phyloP scores from a whole-genome alignment of 2,797 vertebrate genomes.

The Tragopan temminckii region DNA sequence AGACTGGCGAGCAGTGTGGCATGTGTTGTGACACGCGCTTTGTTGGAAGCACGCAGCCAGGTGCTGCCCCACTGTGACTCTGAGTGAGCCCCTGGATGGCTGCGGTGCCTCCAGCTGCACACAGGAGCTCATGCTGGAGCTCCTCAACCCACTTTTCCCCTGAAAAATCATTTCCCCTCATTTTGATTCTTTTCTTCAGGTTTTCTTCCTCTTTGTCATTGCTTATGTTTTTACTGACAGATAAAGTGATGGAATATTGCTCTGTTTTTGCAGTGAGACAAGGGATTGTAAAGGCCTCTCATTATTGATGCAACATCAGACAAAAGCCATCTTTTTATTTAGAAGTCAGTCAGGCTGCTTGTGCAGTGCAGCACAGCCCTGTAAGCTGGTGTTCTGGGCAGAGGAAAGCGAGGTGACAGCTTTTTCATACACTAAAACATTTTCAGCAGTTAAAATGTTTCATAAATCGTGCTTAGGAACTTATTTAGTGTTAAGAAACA shows the following conservation, averaged over 20 bases:
- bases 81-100: background rate
- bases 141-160: rapidly evolving
- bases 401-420: background rate
- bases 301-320: background rate
- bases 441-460: background rate
- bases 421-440: background rate
- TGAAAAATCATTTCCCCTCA: background rate
- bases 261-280: background rate
- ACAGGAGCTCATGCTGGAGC: background rate
- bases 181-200: background rate
- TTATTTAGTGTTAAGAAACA: background rate
- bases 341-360: background rate
- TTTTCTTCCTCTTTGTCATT: background rate
- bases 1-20: background rate
- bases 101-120: background rate
- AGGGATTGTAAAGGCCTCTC: background rate
- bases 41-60: background rate
- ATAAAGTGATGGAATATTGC: background rate
- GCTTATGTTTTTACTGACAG: background rate
- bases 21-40: background rate
- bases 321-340: background rate
- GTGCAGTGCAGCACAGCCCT: background rate
- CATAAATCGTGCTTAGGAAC: background rate
- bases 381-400: rapidly evolving
- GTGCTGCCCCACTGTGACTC: background rate